Base-by-base conservation (phyloP, 2,888 invertebrate species). In the Archaeoteleia sp. region DNA sequence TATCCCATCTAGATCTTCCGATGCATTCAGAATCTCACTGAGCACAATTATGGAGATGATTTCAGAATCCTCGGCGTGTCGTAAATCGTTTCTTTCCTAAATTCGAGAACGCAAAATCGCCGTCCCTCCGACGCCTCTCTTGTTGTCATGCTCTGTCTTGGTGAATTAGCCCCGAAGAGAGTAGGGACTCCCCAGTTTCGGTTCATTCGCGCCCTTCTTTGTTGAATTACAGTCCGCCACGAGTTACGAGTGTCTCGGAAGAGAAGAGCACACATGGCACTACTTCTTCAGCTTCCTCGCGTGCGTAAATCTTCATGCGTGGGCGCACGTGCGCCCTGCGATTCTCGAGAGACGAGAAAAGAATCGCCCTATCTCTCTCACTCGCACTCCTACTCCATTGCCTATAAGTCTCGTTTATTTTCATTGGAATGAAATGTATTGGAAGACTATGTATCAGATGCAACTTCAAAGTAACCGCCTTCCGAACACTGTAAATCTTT, bases 261-360 rank as follows among this genome's bases (percentile, higher is more conserved):
- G 35, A 15, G 34, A 34, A 35, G 35, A 34, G 32, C 51, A 40
- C 51, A 51, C 51, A 25, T 17, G 23, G 51, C 51, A 23, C 32
- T 23, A 23, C 40, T 40, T 14, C 35, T 48, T 48, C 1, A 48
- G 48, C 12, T 32, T 48, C 51, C 27, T 13, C 20, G 20, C 34
- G 35, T 51, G 51, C 40, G 51, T 51, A 51, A 51, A 51, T 40
- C 40, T 51, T 40, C 27, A 30, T 40, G 51, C 51, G 51, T 51
- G 51, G 51, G 39, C 51, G 51, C 51, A 40, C 40, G 51, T 51
- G 51, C 51, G 30, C 39, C 37, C 39, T 39, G 34, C 49, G 29
- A 49, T 49, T 20, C 49, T 39, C 39, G 23, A 39, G 15, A 15
- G 29, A 49, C 42, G 42, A 32, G 42, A 43, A 43, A 14, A 13